phyloP scores from a whole-genome alignment of 2,113 vertebrate species.

The Erythrolamprus reginae region DNA sequence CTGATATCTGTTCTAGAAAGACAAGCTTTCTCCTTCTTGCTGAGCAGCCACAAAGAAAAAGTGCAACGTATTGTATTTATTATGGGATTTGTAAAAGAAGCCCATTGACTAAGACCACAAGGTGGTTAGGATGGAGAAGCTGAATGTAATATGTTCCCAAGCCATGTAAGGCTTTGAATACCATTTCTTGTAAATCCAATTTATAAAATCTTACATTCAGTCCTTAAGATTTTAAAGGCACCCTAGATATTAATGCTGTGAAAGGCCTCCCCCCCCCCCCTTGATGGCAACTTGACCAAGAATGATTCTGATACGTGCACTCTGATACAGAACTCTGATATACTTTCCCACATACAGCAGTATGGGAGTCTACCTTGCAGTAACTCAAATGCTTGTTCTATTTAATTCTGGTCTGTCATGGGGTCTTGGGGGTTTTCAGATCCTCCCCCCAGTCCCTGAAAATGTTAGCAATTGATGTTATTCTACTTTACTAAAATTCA shows the following conservation, averaged over 20 bases:
- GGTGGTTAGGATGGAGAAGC: not conserved
- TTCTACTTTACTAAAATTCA: not conserved
- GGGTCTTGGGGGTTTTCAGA: not conserved
- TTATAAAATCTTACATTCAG: not conserved
- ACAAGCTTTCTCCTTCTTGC: not conserved
- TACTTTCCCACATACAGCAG: not conserved
- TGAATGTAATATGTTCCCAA: not conserved
- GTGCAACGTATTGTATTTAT: not conserved
- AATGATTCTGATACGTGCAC: not conserved
- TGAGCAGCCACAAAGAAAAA: not conserved
- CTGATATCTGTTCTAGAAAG: not conserved
- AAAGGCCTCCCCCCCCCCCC: too few relatives aligned
- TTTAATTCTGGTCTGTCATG: not conserved
- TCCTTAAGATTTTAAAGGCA: not conserved
- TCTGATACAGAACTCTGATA: not conserved
- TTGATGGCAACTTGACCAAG: not conserved
- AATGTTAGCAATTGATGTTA: not conserved
- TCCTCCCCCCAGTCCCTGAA: not conserved
- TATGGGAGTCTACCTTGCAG: not conserved
- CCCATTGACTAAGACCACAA: not conserved
- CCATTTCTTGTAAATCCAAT: not conserved
- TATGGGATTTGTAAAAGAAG: not conserved
- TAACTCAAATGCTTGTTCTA: not conserved
- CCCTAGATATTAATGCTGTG: not conserved
- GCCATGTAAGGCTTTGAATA: not conserved